A percentile compares a stretch with the other conserved stretches of the same genome.
Conservation (phyloP, 2,113 vertebrate genomes). For the Nannospalax galili region DNA sequence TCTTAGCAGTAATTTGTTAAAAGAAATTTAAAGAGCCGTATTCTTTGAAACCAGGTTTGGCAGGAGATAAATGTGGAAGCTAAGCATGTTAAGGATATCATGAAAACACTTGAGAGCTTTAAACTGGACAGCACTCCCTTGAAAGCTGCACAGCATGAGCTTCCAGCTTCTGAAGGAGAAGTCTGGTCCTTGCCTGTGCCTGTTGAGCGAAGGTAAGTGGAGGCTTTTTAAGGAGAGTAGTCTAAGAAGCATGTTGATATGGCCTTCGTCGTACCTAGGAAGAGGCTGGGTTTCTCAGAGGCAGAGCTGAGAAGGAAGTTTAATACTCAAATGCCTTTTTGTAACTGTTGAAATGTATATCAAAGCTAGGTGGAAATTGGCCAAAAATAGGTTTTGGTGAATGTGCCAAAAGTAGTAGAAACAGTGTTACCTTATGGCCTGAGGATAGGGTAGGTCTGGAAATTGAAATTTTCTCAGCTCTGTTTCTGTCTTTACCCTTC, state of each 20-base stretch:
- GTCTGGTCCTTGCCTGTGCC: constrained; percentile 93
- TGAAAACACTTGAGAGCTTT: constrained; percentile 95
- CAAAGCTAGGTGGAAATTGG: background rate
- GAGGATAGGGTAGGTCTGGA: background rate
- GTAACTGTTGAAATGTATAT: constrained; percentile 5
- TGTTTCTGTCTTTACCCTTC: background rate
- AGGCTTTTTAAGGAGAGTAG: background rate
- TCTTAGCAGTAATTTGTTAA: constrained; percentile 17
- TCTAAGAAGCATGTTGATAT: background rate
- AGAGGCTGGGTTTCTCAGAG: background rate
- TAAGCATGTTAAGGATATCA: constrained; percentile 95
- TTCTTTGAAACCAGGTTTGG: constrained; percentile 90
- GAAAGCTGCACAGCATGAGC: constrained; percentile 90
- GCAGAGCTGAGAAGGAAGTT: background rate
- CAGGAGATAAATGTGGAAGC: constrained; percentile 96
- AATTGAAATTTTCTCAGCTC: background rate
- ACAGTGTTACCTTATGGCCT: background rate
- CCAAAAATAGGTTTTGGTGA: background rate
- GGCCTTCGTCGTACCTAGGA: background rate
- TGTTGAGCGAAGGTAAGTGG: constrained; percentile 92
- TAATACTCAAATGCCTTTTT: background rate
- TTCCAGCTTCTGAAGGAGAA: constrained; percentile 90
- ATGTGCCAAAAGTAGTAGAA: background rate
- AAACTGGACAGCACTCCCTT: constrained; percentile 90
- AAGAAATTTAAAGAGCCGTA: constrained; percentile 27